These are phyloP conservation scores for Diarsia rubi DNA, from an alignment of 2,888 invertebrate genomes.

Conservation along the genomic window DNA sequence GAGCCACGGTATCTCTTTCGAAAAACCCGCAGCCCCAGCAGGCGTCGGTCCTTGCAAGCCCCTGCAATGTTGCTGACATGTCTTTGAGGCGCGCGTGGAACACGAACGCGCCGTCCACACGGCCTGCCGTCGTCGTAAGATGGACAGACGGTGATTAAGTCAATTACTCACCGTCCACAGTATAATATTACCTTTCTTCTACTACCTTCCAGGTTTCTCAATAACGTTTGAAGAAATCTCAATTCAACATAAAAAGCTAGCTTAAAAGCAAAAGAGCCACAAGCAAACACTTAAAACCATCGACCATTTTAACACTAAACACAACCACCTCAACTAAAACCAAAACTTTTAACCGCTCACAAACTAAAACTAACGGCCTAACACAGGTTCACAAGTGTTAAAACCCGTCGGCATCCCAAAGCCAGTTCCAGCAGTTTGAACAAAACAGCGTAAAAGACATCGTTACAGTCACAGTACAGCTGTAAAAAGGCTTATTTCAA, in stretches of 20 bases:
- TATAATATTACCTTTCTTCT: no score
- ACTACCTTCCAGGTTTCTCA: background rate
- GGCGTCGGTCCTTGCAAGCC: no score
- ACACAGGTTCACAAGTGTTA: slow-evolving; percentile 15
- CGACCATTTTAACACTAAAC: background rate
- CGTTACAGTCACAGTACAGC: slow-evolving; percentile 16
- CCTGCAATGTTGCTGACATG: no score
- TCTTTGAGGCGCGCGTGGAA: no score
- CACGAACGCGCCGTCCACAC: no score
- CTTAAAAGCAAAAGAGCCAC: background rate
- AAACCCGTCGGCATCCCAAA: slow-evolving; percentile 36
- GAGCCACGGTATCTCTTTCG: no score
- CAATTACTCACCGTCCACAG: no score
- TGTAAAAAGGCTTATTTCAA: slow-evolving; percentile 53
- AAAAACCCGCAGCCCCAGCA: no score
- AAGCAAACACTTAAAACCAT: slow-evolving; percentile 3
- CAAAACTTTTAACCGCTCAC: background rate
- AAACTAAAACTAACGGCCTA: slow-evolving; percentile 12
- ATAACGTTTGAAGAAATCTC: no score
- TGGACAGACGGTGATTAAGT: no score
- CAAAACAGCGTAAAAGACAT: slow-evolving; percentile 34
- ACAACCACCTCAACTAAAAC: background rate
- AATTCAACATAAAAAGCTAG: background rate
- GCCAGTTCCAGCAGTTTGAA: slow-evolving; percentile 2
- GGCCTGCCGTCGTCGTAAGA: no score